These are phyloP conservation scores for Ctenopoma multispine DNA, from an alignment of 2,797 vertebrate species.

Conservation along the genomic window DNA sequence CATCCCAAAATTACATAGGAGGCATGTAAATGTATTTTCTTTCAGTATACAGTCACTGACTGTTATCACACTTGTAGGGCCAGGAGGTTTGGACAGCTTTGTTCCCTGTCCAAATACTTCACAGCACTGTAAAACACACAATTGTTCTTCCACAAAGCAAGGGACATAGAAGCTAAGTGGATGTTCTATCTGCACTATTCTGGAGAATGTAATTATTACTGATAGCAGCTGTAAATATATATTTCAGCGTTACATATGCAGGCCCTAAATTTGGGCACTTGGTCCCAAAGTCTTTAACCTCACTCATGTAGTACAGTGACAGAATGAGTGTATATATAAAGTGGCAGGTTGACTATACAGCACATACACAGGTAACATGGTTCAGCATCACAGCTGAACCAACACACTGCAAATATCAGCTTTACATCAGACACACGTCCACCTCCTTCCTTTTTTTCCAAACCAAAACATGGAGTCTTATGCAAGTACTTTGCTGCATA, in stretches of 20 bases:
- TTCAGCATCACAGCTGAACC: slow-evolving; percentile 20
- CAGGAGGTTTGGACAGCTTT: too few species aligned
- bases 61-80: too few species aligned
- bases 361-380: slow-evolving; percentile 17
- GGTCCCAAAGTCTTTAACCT: slow-evolving; percentile 31
- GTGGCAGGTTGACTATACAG: slow-evolving; percentile 28
- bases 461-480: background rate
- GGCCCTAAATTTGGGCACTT: slow-evolving; percentile 29
- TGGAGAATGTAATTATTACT: slow-evolving; percentile 53
- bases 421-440: slow-evolving; percentile 28
- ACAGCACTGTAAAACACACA: slow-evolving; percentile 33
- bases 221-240: slow-evolving; percentile 51
- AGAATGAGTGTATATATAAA: slow-evolving; percentile 37
- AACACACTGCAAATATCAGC: slow-evolving; percentile 36
- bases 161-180: slow-evolving; percentile 19
- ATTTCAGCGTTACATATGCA: slow-evolving; percentile 30
- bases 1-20: background rate
- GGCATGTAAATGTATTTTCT: slow-evolving; percentile 16
- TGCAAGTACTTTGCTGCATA: slow-evolving; percentile 35
- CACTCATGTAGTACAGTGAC: slow-evolving; percentile 31
- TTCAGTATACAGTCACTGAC: too few species aligned
- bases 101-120: slow-evolving; percentile 13
- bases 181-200: slow-evolving; percentile 17
- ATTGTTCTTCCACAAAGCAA: slow-evolving; percentile 14
- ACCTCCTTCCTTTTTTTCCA: slow-evolving; percentile 11